Base-by-base conservation (phyloP, 2,113 vertebrate genomes). In the Cynopterus brachyotis region DNA sequence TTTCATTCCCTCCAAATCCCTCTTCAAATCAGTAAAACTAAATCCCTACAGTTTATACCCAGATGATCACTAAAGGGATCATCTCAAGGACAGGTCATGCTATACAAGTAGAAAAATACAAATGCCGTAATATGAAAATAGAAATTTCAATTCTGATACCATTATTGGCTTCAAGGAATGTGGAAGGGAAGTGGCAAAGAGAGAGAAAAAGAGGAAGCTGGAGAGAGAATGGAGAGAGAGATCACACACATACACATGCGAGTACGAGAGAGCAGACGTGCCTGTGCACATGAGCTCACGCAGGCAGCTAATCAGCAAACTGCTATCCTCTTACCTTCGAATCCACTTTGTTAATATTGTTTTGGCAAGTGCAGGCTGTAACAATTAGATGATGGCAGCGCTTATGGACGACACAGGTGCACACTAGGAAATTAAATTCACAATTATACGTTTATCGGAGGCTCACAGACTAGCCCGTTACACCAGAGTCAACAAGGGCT, bases 371-470 rank as follows among this genome's bases (percentile, higher is more conserved):
- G 98, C 99, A 99, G 90, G 99, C 99, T 12, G 99, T 99, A 79
- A 99, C 99, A 45, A 99, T 99, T 0, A 99, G 99, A 98, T 99
- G 99, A 97, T 99, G 99, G 98, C 99, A 99, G 97, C 99, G 99
- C 97, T 99, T 99, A 98, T 99, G 99, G 95, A 99, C 99, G 13
- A 99, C 99, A 94, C 99, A 99, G 85, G 99, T 99, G 96, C 99
- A 99, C 85, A 99, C 99, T 99, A 98, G 96, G 93, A 98, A 97
- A 98, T 62, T 85, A 97, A 98, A 98, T 75, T 93, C 96, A 93
- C 35, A 91, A 2, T 24, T 42, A 98, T 3, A 97, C 95, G 93
- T 91, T 69, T 84, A 66, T 72, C 37, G 26, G 53, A 96, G 40
- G 76, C 60, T 91, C 37, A 13, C 32, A 70, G 93, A 47, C 64